phyloP scores from a whole-genome alignment of 92 coral and sea anemone species.

The Zoanthus sansibaricus region DNA sequence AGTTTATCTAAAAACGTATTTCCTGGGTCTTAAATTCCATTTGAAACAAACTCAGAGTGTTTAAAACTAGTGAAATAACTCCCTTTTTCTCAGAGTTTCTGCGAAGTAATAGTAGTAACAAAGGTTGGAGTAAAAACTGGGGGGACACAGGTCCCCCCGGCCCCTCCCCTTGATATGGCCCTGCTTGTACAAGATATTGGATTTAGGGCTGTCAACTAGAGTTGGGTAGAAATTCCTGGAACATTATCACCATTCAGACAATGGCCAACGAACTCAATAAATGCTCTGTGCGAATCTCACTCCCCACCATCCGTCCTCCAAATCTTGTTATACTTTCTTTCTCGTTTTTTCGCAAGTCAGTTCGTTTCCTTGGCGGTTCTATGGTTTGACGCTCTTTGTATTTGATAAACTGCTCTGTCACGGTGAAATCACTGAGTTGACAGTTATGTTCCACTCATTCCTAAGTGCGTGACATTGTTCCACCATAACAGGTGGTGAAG shows the following conservation, averaged over 20 bases:
- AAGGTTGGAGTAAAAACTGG: no score
- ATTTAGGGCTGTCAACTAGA: neutral
- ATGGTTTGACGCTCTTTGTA: constrained; percentile 15
- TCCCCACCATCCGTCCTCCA: constrained; percentile 45
- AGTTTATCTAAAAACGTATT: no score
- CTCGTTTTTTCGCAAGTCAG: constrained; percentile 6
- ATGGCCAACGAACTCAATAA: constrained; percentile 41
- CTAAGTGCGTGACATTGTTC: constrained; percentile 53
- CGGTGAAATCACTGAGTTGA: constrained; percentile 24
- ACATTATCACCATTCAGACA: constrained; percentile 35
- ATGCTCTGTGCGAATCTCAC: constrained; percentile 52
- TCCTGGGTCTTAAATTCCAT: no score
- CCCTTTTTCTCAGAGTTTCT: no score
- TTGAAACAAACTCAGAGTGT: no score
- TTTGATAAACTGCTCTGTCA: neutral
- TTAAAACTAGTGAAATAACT: no score
- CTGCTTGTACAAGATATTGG: neutral
- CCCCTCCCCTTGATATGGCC: no score
- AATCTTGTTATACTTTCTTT: constrained; percentile 53
- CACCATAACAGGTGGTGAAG: no score
- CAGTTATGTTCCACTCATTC: constrained; percentile 44
- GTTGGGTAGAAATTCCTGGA: constrained; percentile 31
- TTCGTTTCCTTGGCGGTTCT: constrained; percentile 52
- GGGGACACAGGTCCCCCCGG: no score
- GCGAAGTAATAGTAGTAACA: no score